phyloP scores from a whole-genome alignment of 2,888 invertebrate genomes.

The Prosapia bicincta region DNA sequence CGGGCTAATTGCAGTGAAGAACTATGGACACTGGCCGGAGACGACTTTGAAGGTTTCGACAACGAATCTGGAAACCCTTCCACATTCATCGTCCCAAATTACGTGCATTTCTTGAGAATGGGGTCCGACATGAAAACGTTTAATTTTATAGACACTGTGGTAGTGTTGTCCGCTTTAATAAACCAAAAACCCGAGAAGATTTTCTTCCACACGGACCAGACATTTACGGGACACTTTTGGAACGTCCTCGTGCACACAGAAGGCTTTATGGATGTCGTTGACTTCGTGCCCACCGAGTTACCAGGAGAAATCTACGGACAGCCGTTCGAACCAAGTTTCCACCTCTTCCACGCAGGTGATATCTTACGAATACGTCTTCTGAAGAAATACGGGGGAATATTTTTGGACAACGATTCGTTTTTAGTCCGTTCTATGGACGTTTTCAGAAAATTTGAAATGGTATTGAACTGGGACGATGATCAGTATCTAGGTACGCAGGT shows the following conservation, averaged over 20 bases:
- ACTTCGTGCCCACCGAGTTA: constrained; percentile 36
- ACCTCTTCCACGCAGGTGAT: constrained; percentile 27
- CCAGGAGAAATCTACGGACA: constrained; percentile 25
- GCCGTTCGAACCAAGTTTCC: constrained; percentile 2
- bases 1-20: background rate
- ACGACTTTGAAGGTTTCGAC: constrained; percentile 32
- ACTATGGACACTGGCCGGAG: background rate
- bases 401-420: constrained; percentile 43
- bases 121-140: background rate
- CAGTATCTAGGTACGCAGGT: constrained; percentile 34
- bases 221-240: background rate
- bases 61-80: constrained; percentile 37
- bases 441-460: constrained; percentile 42
- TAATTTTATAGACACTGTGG: constrained; percentile 6
- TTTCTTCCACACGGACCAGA: constrained; percentile 6
- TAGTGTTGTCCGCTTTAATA: constrained; percentile 16
- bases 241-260: background rate
- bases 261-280: constrained; percentile 29
- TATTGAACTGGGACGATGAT: constrained; percentile 39
- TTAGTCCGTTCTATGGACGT: constrained; percentile 41
- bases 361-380: constrained; percentile 39
- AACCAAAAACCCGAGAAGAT: constrained; percentile 25
- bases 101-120: constrained; percentile 14
- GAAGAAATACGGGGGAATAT: constrained; percentile 43
- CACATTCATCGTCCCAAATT: constrained; percentile 12